Evolutionary conservation across 2,113 vertebrate genomes (phyloP).

Genomic region (Paradoxurus hermaphroditus): DNA sequence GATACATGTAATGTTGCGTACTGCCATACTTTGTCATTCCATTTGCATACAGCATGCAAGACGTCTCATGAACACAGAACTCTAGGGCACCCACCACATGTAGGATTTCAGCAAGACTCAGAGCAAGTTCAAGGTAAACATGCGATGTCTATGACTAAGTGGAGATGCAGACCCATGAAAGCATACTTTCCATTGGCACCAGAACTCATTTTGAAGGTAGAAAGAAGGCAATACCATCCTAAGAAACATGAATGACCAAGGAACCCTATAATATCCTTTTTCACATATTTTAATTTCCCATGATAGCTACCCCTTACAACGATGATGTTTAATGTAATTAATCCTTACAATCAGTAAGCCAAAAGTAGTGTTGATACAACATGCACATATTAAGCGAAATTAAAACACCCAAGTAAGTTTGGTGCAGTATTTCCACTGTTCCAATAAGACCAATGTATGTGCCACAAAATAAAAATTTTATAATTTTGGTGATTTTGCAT

Average conservation of each 20-base stretch:
- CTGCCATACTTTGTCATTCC: accelerated
- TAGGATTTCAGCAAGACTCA: background rate
- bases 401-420: background rate
- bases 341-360: background rate
- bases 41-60: background rate
- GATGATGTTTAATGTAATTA: background rate
- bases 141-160: background rate
- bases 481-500: background rate
- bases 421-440: background rate
- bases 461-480: background rate
- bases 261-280: background rate
- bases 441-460: background rate
- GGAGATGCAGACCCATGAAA: background rate
- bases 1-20: accelerated
- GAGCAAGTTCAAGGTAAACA: background rate
- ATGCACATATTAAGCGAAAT: background rate
- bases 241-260: background rate
- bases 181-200: background rate
- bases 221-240: background rate
- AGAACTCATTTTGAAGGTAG: background rate
- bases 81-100: background rate
- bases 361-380: background rate
- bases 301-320: background rate
- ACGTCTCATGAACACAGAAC: background rate
- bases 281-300: background rate